phyloP scores from a whole-genome alignment of 2,888 invertebrate genomes.

The Mactromeris polynyma region DNA sequence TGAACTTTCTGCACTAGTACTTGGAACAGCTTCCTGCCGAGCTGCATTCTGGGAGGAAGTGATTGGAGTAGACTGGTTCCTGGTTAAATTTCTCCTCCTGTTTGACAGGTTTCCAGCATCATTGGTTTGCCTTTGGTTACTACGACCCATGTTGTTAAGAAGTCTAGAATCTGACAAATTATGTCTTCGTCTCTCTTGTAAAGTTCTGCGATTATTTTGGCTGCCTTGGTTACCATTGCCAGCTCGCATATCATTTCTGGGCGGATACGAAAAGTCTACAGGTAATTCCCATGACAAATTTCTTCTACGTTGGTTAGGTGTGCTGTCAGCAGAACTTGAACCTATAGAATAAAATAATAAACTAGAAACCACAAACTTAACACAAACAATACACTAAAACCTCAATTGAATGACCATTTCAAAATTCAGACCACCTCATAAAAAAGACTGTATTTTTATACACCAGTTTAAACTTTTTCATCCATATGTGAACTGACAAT shows the following conservation, averaged over 20 bases:
- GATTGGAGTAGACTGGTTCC: conserved; percentile 54
- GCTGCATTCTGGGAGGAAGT: conserved; percentile 18
- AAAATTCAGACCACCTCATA: too few species aligned
- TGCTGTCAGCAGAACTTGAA: conserved; percentile 24
- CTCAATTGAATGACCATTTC: too few species aligned
- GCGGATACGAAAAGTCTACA: conserved; percentile 61
- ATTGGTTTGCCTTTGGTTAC: conserved; percentile 35
- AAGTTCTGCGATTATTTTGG: conserved; percentile 52
- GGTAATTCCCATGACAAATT: conserved; percentile 68
- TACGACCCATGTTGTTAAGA: conserved; percentile 18
- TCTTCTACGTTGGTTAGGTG: conserved; percentile 26
- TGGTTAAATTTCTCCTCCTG: conserved; percentile 37
- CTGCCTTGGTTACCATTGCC: conserved; percentile 55
- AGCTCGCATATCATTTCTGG: conserved; percentile 50
- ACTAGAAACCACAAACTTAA: too few species aligned
- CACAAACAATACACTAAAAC: too few species aligned
- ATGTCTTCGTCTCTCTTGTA: conserved; percentile 75
- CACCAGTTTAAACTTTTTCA: too few species aligned
- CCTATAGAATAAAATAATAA: conserved; percentile 6
- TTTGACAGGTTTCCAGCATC: conserved; percentile 11
- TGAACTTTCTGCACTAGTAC: conserved; percentile 46
- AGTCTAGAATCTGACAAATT: conserved; percentile 78
- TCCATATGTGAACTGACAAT: too few species aligned
- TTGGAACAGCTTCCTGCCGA: conserved; percentile 36
- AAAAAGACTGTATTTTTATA: too few species aligned